These are phyloP conservation scores for Diceros bicornis DNA, from an alignment of 2,797 vertebrate genomes.

Conservation along the genomic window DNA sequence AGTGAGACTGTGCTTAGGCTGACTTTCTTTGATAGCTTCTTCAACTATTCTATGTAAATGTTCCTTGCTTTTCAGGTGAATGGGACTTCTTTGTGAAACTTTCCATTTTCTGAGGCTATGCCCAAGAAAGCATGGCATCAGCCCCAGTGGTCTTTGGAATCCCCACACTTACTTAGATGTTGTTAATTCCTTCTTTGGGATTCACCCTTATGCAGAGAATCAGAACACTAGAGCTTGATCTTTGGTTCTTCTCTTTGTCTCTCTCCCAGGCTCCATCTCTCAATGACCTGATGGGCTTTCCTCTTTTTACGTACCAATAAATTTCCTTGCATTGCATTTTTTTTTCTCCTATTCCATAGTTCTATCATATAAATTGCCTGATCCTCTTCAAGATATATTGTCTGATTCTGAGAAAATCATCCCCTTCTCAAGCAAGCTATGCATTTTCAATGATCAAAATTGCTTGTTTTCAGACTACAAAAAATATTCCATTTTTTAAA, in stretches of 20 bases:
- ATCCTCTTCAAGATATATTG: slow-evolving; percentile 3
- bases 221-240: neutral
- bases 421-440: neutral
- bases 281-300: neutral
- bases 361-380: neutral
- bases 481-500: neutral
- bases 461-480: slow-evolving; percentile 20
- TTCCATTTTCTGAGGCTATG: neutral
- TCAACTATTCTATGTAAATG: neutral
- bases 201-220: neutral
- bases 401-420: slow-evolving; percentile 21
- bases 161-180: neutral
- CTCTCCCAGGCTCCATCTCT: neutral
- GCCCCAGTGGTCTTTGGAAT: neutral
- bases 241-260: neutral
- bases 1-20: neutral
- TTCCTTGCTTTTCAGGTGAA: neutral
- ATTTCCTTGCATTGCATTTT: neutral
- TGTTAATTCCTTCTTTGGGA: neutral
- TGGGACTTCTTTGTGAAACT: neutral
- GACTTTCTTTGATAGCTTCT: neutral
- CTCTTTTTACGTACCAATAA: neutral
- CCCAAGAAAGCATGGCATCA: neutral
- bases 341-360: neutral
- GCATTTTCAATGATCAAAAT: slow-evolving; percentile 51